Percentiles rank a stretch among this genome's conserved stretches.
Conservation (phyloP, 2,888 invertebrate species). For the Cylindroiulus punctatus region DNA sequence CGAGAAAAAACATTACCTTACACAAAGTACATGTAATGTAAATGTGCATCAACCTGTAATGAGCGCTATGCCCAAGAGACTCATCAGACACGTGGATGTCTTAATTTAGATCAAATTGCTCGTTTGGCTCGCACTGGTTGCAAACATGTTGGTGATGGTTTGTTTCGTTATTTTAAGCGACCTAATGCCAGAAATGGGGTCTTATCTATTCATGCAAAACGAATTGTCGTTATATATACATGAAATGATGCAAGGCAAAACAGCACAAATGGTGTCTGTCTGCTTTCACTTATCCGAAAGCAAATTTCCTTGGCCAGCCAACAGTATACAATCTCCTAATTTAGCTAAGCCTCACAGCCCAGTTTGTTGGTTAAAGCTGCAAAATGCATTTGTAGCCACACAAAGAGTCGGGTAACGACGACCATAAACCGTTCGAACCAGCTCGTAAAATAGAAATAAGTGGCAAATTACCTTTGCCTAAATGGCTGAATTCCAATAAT, state of each 20-base stretch:
- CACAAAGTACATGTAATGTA: too few relatives aligned
- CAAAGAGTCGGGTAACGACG: not conserved
- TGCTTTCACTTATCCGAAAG: not conserved
- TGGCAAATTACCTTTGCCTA: constrained; percentile 34
- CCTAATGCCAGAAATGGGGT: too few relatives aligned
- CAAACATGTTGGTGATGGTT: too few relatives aligned
- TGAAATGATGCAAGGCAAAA: not conserved
- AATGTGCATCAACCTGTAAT: too few relatives aligned
- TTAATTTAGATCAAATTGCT: too few relatives aligned
- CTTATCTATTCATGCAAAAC: too few relatives aligned
- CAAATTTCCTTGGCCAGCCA: not conserved
- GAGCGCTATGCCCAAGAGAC: too few relatives aligned
- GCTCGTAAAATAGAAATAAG: constrained; percentile 1
- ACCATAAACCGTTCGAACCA: not conserved
- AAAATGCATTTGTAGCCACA: not conserved
- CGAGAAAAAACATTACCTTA: too few relatives aligned
- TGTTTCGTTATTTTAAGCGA: too few relatives aligned
- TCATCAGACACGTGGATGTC: too few relatives aligned
- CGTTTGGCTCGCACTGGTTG: too few relatives aligned
- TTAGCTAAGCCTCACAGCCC: not conserved
- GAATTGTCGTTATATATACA: too few relatives aligned
- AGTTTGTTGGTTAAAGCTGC: not conserved
- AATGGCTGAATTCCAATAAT: constrained; percentile 39
- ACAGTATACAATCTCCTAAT: not conserved
- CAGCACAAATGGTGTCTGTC: not conserved